These are phyloP conservation scores for Coremacera marginata DNA, from an alignment of 2,888 invertebrate species.

Conservation along the genomic window DNA sequence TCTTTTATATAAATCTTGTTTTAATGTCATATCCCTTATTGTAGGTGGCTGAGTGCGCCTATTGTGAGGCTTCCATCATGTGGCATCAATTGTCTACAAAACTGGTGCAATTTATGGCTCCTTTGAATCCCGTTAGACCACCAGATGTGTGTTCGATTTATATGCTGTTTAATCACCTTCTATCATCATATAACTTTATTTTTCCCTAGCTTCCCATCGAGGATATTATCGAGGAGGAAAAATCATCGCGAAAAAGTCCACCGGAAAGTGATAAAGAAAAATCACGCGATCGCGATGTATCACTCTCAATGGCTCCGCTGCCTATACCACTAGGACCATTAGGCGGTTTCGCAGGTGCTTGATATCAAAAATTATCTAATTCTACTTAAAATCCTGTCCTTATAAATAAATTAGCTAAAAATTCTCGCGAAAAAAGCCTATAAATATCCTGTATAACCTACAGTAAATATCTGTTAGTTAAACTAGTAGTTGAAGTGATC, in stretches of 20 bases:
- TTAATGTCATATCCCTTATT: background rate
- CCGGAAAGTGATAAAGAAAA: constrained; percentile 79
- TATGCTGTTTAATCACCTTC: background rate
- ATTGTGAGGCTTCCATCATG: constrained; percentile 93
- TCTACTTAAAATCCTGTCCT: no score
- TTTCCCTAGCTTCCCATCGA: constrained; percentile 74
- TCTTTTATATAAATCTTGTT: no score
- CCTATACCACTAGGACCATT: constrained; percentile 69
- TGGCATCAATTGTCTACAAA: constrained; percentile 93
- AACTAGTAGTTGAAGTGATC: background rate
- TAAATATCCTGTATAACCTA: background rate
- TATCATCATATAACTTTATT: background rate
- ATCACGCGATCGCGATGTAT: constrained; percentile 74
- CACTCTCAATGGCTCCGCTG: constrained; percentile 69
- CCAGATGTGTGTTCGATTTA: constrained; percentile 76
- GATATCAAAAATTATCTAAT: constrained; percentile 32
- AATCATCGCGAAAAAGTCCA: constrained; percentile 76
- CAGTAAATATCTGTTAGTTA: background rate
- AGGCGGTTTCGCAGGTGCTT: constrained; percentile 69
- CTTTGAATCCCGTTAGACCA: constrained; percentile 79
- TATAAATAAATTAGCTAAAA: no score
- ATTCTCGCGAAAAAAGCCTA: no score
- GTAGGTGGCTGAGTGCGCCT: constrained; percentile 80
- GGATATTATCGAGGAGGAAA: constrained; percentile 77
- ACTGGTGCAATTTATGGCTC: constrained; percentile 83